Conservation (phyloP, 2,113 vertebrate species). For the Chaenocephalus aceratus region DNA sequence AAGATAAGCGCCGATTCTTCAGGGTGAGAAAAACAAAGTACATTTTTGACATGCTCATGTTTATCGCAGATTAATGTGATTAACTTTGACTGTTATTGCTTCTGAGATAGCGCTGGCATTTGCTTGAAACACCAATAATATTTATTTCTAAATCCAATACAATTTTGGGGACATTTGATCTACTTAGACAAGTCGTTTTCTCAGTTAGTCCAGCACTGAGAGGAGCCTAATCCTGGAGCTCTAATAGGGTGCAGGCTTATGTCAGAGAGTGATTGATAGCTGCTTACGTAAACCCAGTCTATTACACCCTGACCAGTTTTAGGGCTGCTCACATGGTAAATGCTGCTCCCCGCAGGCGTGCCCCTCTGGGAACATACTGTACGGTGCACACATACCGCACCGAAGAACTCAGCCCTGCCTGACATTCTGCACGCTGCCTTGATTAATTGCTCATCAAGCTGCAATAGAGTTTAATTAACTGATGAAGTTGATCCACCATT, state of each 20-base stretch:
- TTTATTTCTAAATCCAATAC: slow-evolving; percentile 31
- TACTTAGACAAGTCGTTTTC: slow-evolving; percentile 46
- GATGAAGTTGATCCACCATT: slow-evolving; percentile 80
- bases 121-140: slow-evolving; percentile 32
- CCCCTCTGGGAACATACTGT: slow-evolving; percentile 60
- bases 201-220: slow-evolving; percentile 43
- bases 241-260: slow-evolving; percentile 73
- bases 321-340: slow-evolving; percentile 65
- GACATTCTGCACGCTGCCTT: slow-evolving; percentile 75
- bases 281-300: slow-evolving; percentile 73
- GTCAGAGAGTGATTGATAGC: slow-evolving; percentile 78
- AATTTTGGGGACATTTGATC: slow-evolving; percentile 56
- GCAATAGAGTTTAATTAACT: slow-evolving; percentile 86
- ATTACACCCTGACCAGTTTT: slow-evolving; percentile 67
- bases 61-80: slow-evolving; percentile 37
- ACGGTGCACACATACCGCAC: slow-evolving; percentile 49
- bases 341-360: slow-evolving; percentile 49
- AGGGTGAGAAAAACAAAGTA: slow-evolving; percentile 19
- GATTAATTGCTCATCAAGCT: slow-evolving; percentile 87
- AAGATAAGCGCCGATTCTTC: slow-evolving; percentile 49
- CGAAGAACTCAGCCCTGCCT: slow-evolving; percentile 72
- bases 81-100: slow-evolving; percentile 43
- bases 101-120: slow-evolving; percentile 14
- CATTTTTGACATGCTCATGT: slow-evolving; percentile 32
- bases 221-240: slow-evolving; percentile 64